Conservation (phyloP, 2,113 vertebrate genomes). For the Ranitomeya imitator region DNA sequence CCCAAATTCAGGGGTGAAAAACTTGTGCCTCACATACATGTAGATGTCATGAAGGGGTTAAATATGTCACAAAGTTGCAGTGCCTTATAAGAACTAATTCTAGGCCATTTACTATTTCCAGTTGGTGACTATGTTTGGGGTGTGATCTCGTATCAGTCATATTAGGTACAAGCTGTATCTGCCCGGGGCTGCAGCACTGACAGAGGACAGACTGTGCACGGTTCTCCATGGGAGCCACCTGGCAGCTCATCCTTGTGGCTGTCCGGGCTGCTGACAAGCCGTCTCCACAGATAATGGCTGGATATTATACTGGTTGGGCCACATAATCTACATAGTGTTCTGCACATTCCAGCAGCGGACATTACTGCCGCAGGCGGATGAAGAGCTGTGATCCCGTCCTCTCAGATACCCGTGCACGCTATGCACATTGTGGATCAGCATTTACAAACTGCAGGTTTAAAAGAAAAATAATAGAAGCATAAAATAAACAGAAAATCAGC, state of each 20-base stretch:
- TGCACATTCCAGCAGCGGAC: conserved; percentile 34
- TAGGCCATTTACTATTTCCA: no score
- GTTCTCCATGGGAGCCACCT: not conserved
- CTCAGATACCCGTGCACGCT: not conserved
- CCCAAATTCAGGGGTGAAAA: no score
- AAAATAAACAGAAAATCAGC: not conserved
- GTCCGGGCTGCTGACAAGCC: not conserved
- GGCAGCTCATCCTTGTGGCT: not conserved
- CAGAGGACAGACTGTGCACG: no score
- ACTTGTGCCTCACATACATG: not conserved
- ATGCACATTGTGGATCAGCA: not conserved
- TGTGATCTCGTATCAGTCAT: no score
- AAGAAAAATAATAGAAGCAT: not conserved
- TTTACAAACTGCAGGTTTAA: not conserved
- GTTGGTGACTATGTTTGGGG: no score
- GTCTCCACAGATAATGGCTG: not conserved
- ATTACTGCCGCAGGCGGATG: conserved; percentile 13
- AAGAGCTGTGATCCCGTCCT: not conserved
- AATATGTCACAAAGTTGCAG: no score
- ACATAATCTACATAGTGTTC: conserved; percentile 48
- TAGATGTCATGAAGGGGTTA: not conserved
- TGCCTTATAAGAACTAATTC: no score
- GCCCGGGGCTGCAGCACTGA: no score
- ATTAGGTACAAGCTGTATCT: no score
- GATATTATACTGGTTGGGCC: conserved; percentile 12